Conservation (phyloP, 2,797 vertebrate genomes). For the Urophycis tenuis region DNA sequence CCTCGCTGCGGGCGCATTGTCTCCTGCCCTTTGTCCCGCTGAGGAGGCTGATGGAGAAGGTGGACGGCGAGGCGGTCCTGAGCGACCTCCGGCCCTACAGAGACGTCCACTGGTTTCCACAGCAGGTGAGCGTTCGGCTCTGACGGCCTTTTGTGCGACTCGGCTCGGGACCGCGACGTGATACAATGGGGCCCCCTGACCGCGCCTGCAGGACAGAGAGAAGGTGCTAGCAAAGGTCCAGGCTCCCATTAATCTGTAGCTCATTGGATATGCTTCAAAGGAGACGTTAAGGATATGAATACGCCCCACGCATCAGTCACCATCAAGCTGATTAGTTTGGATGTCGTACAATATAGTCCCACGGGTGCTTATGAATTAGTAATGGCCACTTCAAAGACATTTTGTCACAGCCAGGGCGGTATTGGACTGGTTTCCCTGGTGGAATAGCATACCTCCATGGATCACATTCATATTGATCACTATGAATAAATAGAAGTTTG, state of each 20-base stretch:
- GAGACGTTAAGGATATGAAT: conserved; percentile 72
- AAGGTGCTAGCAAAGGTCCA: conserved; percentile 41
- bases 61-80: conserved; percentile 59
- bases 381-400: conserved; percentile 65
- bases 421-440: conserved; percentile 56
- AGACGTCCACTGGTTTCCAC: conserved; percentile 74
- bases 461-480: conserved; percentile 33
- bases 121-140: conserved; percentile 72
- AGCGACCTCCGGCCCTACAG: conserved; percentile 61
- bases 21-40: conserved; percentile 76
- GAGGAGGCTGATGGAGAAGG: conserved; percentile 65
- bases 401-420: conserved; percentile 64
- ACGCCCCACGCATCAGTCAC: conserved; percentile 59
- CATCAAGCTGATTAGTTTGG: conserved; percentile 77
- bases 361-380: conserved; percentile 70
- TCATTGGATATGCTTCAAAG: conserved; percentile 66
- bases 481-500: not conserved
- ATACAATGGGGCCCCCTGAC: conserved; percentile 29
- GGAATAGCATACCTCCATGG: conserved; percentile 34
- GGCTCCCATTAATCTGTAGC: conserved; percentile 53
- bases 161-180: conserved; percentile 15
- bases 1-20: conserved; percentile 66
- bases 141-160: conserved; percentile 26
- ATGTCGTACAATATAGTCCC: conserved; percentile 66
- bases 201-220: conserved; percentile 30